Base-by-base conservation (phyloP, 2,113 vertebrate genomes). In the Smithornis capensis region DNA sequence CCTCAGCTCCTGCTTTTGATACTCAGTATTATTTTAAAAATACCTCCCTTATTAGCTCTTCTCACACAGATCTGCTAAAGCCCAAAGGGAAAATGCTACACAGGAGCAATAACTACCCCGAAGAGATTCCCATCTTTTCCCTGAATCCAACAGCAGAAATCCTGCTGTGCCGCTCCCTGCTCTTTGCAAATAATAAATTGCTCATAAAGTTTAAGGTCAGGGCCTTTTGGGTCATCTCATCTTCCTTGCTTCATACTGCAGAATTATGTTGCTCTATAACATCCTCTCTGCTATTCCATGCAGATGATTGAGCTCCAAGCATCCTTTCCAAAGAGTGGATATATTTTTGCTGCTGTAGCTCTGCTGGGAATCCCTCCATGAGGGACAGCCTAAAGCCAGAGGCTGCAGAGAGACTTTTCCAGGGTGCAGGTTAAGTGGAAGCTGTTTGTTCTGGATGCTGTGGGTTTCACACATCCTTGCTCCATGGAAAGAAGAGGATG, bases 191-290 rank as follows among this genome's bases (percentile, higher is more conserved):
- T 57, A 73, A 82, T 69, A 86, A 73, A 50, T 57, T 65, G 75
- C 71, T 96, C 85, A 7, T 85, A 92, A 90, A 92, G 90, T 21
- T n/a, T 37, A 40, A 88, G 75, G 82, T 73, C 67, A 29, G 19
- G 38, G 65, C 83, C 23, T 69, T 78, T 83, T 83, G 86, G 94
- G 83, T 96, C 91, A 11, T 63, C 76, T 88, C 70, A 24, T 49
- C 83, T 59, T 45, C 85, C 74, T 56, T 31, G 68, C 62, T 91
- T 29, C 35, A 37, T 40, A 19, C 18, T 15, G 3, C 68, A 64
- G 87, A 59, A 59, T 38, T 28, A 18, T 31, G 6, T 12, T 38
- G 45, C 79, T 91, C 56, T 69, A 5, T 31, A 77, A 74, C 89
- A 62, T 47, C 87, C 76, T 94, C 86, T 37, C 76, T 53, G 37